Percentiles rank a stretch among this genome's conserved stretches.
These are phyloP conservation scores for Notiomystis cincta DNA, from an alignment of 2,113 vertebrate species.

Conservation along the genomic window DNA sequence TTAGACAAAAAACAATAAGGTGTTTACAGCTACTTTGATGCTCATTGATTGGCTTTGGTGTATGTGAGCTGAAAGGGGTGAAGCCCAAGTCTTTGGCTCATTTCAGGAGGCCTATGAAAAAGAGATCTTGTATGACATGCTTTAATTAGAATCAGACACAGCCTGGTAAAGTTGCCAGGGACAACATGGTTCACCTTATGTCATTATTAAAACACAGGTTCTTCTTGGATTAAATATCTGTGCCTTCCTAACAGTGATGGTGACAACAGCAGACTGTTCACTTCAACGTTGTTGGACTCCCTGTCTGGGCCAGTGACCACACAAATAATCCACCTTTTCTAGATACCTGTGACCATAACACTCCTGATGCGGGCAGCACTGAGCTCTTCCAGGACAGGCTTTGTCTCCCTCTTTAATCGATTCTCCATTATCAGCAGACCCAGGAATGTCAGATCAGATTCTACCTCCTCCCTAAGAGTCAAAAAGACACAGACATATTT, in stretches of 20 bases:
- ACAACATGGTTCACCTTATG: neutral
- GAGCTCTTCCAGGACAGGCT: slow-evolving; percentile 74
- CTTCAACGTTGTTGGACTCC: neutral
- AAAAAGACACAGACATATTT: neutral
- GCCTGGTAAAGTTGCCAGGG: neutral
- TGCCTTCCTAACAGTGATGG: neutral
- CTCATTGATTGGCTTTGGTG: neutral
- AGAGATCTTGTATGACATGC: neutral
- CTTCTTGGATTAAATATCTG: neutral
- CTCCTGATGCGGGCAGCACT: slow-evolving; percentile 70
- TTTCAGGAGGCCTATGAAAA: neutral
- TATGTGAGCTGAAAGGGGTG: neutral
- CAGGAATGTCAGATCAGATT: slow-evolving; percentile 74
- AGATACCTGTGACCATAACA: slow-evolving; percentile 81
- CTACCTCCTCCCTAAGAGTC: slow-evolving; percentile 68
- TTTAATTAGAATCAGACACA: neutral
- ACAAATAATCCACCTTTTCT: neutral
- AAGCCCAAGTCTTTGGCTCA: neutral
- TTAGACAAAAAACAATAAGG: neutral
- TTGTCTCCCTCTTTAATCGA: slow-evolving; percentile 73
- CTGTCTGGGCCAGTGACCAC: neutral
- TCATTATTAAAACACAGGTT: neutral
- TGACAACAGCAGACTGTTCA: neutral
- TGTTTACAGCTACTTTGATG: neutral
- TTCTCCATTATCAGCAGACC: slow-evolving; percentile 81